Evolutionary conservation across 1,140 invertebrate genomes (phyloP).

Genomic region (Drosophila simulans): DNA sequence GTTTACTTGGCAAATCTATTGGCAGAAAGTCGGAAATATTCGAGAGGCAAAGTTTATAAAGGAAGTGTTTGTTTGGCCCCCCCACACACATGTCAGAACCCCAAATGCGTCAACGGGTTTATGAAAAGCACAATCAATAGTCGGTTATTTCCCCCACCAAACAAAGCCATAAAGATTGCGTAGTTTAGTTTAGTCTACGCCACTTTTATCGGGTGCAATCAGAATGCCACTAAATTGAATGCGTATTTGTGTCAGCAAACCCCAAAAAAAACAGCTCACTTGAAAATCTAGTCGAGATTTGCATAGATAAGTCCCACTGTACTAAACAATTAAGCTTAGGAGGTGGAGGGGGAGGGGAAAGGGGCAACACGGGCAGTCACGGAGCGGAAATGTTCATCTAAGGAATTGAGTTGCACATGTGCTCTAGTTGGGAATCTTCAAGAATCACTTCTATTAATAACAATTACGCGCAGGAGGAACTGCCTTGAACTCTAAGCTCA

Average conservation of each 20-base stretch:
- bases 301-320: slow-evolving; percentile 19
- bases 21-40: not conserved
- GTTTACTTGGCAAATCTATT: slow-evolving; percentile 9
- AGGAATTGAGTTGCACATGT: slow-evolving; percentile 33
- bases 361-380: not conserved
- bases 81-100: not conserved
- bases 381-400: slow-evolving; percentile 44
- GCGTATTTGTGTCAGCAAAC: not conserved
- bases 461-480: slow-evolving; percentile 46
- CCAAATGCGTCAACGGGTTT: slow-evolving; percentile 27
- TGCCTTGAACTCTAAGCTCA: too few relatives aligned
- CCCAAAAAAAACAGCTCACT: not conserved
- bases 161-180: slow-evolving; percentile 33
- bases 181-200: not conserved
- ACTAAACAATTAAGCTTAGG: slow-evolving; percentile 50
- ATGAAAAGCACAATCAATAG: slow-evolving; percentile 28
- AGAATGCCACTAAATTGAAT: not conserved
- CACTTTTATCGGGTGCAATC: slow-evolving; percentile 20
- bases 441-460: slow-evolving; percentile 50
- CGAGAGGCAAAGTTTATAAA: slow-evolving; percentile 2
- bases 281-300: slow-evolving; percentile 23
- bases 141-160: slow-evolving; percentile 8
- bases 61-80: slow-evolving; percentile 5
- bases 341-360: not conserved
- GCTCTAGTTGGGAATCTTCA: slow-evolving; percentile 41